Evolutionary conservation across 2,888 invertebrate species (phyloP), one percentile per base, ranked within the genome.

Genomic region (Thymelicus sylvestris): DNA sequence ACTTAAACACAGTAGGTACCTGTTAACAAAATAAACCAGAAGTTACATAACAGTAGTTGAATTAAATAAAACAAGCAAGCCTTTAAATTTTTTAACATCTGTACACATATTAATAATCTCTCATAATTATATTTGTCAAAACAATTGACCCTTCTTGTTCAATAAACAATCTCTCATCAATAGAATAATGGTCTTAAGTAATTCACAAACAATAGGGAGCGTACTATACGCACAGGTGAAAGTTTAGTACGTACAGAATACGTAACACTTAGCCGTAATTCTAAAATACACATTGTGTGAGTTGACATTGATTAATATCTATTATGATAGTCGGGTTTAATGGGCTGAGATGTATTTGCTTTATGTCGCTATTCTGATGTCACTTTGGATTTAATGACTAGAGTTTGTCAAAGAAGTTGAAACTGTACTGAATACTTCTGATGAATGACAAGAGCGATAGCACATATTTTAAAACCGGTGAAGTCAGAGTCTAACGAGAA

Each of bases 261-360:
- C 80, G 79, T 82, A 83, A 84, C 79, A 73, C 74, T 68, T 78
- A 77, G 76, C 77, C 77, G 76, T 75, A 76, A 77, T 79, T 79
- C 75, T 77, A 77, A 77, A 81, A 78, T 77, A 76, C 79, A 80
- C 74, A 79, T 85, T 84, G 77, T 81, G 80, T 79, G 84, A 84
- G 55, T 41, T 70, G 70, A 70, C 70, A 48, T 70, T 70, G 70
- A 70, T 57, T 60, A 70, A 70, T 70, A 57, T 10, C 31, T 57
- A 70, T 65, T 65, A 70, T 57, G 60, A 60, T 66, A 70, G 55
- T 50, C 41, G 50, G 65, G 60, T 65, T 60, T 70, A 70, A 70
- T 65, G 69, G 65, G 60, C 60, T 41, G 41, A 52, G 50, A 60
- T 52, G 44, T 65, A 65, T 70, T 70, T 52, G 39, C 41, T 61